phyloP scores from a whole-genome alignment of 2,888 invertebrate genomes.

The Epicampocera succincta region DNA sequence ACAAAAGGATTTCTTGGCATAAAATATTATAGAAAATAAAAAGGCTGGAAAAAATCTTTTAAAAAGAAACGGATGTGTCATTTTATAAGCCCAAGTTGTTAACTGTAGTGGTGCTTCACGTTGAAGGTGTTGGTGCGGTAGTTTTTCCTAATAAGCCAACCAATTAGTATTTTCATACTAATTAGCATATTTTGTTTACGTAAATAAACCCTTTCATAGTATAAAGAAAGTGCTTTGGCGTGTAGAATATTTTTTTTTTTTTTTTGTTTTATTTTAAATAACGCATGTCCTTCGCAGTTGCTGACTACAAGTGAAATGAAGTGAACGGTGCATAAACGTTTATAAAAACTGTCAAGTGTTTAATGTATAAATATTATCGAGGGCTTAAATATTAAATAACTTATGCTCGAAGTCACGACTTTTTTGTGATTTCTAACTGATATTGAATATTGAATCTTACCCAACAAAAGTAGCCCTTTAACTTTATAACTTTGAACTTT shows the following conservation, averaged over 20 bases:
- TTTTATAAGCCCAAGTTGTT: conserved; percentile 54
- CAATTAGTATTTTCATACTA: conserved; percentile 62
- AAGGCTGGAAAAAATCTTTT: background rate
- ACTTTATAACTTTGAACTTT: too few species aligned
- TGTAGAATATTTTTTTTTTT: background rate
- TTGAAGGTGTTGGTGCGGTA: conserved; percentile 51
- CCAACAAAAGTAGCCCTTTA: too few species aligned
- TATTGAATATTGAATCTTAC: too few species aligned
- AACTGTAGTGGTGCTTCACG: conserved; percentile 42
- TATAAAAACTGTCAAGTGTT: conserved; percentile 43
- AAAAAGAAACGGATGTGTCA: conserved; percentile 55
- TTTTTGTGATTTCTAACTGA: too few species aligned
- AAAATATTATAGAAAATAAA: conserved; percentile 7
- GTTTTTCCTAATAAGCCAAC: conserved; percentile 63
- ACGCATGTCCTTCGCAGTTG: conserved; percentile 39
- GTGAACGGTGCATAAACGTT: conserved; percentile 27
- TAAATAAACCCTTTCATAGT: background rate
- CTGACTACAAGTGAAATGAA: background rate
- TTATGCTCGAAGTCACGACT: too few species aligned
- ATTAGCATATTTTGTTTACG: conserved; percentile 61
- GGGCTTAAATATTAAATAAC: too few species aligned
- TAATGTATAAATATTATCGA: conserved; percentile 27
- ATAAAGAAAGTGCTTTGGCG: conserved; percentile 20
- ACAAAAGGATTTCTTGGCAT: background rate
- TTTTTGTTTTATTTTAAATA: conserved; percentile 35